Percentiles rank a stretch among this genome's conserved stretches.
These are phyloP conservation scores for Kryptopterus vitreolus DNA, from an alignment of 2,797 vertebrate genomes.

Conservation along the genomic window DNA sequence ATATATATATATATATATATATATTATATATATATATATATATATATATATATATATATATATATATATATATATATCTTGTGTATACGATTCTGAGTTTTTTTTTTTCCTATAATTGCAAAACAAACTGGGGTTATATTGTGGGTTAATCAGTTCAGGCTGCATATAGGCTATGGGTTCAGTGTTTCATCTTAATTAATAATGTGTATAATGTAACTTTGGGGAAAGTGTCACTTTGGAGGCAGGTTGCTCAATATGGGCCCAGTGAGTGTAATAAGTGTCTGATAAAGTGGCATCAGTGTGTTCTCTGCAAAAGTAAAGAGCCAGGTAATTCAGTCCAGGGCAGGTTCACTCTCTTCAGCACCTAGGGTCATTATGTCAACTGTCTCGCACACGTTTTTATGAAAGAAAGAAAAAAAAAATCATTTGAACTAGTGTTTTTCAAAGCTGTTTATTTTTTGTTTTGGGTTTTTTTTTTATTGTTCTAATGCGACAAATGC, in stretches of 20 bases:
- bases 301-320: background rate
- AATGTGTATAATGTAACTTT: background rate
- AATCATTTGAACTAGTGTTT: too few relatives aligned
- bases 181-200: background rate
- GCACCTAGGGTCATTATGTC: background rate
- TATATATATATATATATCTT: too few relatives aligned
- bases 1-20: too few relatives aligned
- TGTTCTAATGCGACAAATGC: background rate
- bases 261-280: slow-evolving; percentile 2
- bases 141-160: background rate
- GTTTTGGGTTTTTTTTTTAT: background rate
- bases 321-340: background rate
- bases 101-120: background rate
- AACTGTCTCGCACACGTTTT: too few relatives aligned
- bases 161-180: background rate
- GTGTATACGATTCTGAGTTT: too few relatives aligned
- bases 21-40: too few relatives aligned
- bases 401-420: too few relatives aligned
- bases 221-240: background rate
- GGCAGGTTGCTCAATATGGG: background rate
- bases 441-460: background rate
- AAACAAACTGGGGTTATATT: background rate
- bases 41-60: too few relatives aligned
- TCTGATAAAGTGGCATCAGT: background rate
- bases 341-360: slow-evolving; percentile 1